These are phyloP conservation scores for Epistrophe grossulariae DNA, from an alignment of 2,888 invertebrate genomes.

Conservation along the genomic window DNA sequence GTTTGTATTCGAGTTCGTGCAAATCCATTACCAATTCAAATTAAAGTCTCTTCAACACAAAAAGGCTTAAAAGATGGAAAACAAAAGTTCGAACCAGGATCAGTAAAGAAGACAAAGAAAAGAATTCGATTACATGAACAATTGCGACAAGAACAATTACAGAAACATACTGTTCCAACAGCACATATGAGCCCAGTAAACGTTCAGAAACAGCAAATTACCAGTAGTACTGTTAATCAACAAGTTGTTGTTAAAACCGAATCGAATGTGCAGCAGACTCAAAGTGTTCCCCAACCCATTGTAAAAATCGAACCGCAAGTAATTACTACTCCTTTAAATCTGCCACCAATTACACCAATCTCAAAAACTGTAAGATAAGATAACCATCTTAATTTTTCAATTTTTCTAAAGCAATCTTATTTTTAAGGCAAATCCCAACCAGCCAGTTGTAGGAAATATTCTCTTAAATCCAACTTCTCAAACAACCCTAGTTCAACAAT, in stretches of 20 bases:
- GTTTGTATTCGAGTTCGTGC: conserved; percentile 88
- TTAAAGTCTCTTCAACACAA: conserved; percentile 77
- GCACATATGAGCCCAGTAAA: neutral
- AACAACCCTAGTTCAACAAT: conserved; percentile 42
- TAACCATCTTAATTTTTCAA: neutral
- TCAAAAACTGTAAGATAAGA: conserved; percentile 56
- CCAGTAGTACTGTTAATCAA: neutral
- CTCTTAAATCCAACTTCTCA: conserved; percentile 44
- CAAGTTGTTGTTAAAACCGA: conserved; percentile 36
- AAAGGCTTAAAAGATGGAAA: conserved; percentile 54
- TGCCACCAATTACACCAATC: conserved; percentile 9
- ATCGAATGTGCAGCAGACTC: conserved; percentile 19
- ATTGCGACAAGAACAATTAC: conserved; percentile 63
- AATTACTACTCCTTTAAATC: conserved; percentile 8
- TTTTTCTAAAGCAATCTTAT: neutral
- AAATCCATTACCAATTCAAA: conserved; percentile 85
- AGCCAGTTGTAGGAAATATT: conserved; percentile 59
- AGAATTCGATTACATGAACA: conserved; percentile 75
- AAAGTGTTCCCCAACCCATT: conserved; percentile 8
- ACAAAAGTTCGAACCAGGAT: conserved; percentile 45
- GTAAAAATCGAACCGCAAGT: conserved; percentile 27
- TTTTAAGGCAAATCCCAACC: conserved; percentile 35
- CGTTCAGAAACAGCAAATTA: conserved; percentile 6
- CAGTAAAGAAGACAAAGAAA: conserved; percentile 76
- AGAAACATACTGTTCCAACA: conserved; percentile 29